Percentiles rank a stretch among this genome's conserved stretches.
Evolutionary conservation across 2,797 vertebrate species (phyloP).

Genomic region (Potorous gilbertii): DNA sequence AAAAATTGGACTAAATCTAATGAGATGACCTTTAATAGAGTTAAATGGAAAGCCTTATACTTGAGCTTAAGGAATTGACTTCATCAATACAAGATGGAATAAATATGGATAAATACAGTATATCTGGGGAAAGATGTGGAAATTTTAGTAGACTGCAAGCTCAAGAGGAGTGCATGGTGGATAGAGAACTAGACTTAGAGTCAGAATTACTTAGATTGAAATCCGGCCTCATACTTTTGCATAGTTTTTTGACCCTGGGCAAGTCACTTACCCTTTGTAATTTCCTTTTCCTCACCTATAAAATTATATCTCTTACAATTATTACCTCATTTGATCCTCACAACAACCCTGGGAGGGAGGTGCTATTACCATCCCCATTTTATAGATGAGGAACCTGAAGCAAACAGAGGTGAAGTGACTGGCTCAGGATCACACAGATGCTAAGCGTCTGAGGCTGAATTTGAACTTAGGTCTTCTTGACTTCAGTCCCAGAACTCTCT

Average conservation of each 20-base stretch:
- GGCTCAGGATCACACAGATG: not conserved
- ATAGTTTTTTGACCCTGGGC: not conserved
- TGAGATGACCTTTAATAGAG: not conserved
- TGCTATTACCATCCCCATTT: not conserved
- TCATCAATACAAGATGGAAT: not conserved
- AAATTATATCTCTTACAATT: not conserved
- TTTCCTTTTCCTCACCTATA: not conserved
- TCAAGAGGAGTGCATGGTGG: not conserved
- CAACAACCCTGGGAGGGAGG: not conserved
- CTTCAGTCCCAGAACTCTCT: not conserved
- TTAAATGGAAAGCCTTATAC: not conserved
- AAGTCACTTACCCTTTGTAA: not conserved
- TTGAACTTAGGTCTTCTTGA: not conserved
- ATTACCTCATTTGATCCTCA: not conserved
- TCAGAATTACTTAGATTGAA: not conserved
- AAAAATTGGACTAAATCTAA: not conserved
- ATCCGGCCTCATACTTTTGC: not conserved
- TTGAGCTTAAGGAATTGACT: not conserved
- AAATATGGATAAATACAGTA: not conserved
- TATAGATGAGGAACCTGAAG: not conserved
- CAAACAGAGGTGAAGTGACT: not conserved
- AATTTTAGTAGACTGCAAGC: not conserved
- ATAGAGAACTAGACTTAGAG: not conserved
- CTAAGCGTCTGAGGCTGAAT: not conserved
- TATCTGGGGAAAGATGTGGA: not conserved